phyloP scores from a whole-genome alignment of 2,113 vertebrate genomes.

The Gobio gobio region DNA sequence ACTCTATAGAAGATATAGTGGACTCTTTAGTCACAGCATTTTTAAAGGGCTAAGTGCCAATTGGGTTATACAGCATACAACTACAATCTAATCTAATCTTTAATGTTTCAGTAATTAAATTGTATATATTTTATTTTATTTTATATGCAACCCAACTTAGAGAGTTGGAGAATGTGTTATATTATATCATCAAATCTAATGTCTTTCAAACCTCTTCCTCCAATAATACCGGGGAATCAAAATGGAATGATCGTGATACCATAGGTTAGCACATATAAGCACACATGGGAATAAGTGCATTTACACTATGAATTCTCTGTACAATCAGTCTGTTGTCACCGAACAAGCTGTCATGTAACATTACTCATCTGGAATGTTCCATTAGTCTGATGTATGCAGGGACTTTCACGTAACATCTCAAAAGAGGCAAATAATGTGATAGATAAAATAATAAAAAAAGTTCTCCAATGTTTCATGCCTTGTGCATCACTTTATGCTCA shows the following conservation, averaged over 20 bases:
- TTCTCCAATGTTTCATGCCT: neutral
- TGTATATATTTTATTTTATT: no score
- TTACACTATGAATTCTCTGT: neutral
- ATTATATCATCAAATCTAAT: neutral
- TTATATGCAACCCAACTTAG: neutral
- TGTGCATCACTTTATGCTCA: slow-evolving; percentile 34
- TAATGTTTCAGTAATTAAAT: neutral
- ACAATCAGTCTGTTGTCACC: neutral
- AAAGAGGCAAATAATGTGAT: neutral
- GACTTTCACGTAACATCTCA: neutral
- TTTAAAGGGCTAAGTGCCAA: neutral
- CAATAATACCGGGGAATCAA: neutral
- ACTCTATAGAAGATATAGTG: neutral
- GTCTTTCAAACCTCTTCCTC: no score
- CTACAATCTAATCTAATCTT: neutral
- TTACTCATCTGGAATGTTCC: slow-evolving; percentile 3
- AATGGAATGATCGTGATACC: no score
- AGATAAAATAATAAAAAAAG: slow-evolving; percentile 23
- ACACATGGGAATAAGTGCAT: neutral
- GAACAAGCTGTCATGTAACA: neutral
- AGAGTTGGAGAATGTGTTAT: no score
- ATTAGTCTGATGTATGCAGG: neutral
- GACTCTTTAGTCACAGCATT: neutral
- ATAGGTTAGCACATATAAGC: no score
- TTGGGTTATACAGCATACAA: neutral